These are phyloP conservation scores for Drosophila neonasuta DNA, from an alignment of 2,888 invertebrate species.

Conservation along the genomic window DNA sequence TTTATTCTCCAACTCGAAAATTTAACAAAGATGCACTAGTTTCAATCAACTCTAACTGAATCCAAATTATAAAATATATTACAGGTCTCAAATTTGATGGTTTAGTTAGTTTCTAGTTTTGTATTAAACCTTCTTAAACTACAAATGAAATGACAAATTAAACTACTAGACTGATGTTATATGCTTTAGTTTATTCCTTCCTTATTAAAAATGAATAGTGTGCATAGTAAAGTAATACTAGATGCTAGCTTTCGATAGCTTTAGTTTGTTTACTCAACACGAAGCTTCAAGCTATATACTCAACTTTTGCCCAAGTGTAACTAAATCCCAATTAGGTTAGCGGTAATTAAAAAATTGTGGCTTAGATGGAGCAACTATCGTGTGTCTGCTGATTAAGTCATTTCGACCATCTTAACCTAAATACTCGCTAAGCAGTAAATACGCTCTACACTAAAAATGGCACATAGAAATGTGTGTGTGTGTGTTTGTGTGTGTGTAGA, in stretches of 20 bases:
- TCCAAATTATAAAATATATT: not conserved
- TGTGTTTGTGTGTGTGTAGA: not conserved
- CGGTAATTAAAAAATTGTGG: not conserved
- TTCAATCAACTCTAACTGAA: not conserved
- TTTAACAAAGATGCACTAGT: not conserved
- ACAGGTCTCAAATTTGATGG: too few species aligned
- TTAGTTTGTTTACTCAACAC: too few species aligned
- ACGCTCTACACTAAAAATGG: not conserved
- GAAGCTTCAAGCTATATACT: too few species aligned
- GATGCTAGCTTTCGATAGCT: too few species aligned
- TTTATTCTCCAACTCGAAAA: not conserved
- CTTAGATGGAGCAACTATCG: not conserved
- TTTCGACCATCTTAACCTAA: not conserved
- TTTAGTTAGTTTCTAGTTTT: too few species aligned
- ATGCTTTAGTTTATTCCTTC: too few species aligned
- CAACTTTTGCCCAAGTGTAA: not conserved
- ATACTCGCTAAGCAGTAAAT: slow-evolving; percentile 9
- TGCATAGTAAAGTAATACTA: too few species aligned
- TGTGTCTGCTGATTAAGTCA: slow-evolving; percentile 12
- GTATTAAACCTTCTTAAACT: too few species aligned
- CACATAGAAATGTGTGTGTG: slow-evolving; percentile 2
- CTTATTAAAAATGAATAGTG: too few species aligned
- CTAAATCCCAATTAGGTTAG: not conserved
- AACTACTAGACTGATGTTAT: too few species aligned
- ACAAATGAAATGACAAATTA: too few species aligned